A percentile compares a stretch with the other conserved stretches of the same genome.
Conservation (phyloP, 2,113 vertebrate species). For the Podarcis cretensis region DNA sequence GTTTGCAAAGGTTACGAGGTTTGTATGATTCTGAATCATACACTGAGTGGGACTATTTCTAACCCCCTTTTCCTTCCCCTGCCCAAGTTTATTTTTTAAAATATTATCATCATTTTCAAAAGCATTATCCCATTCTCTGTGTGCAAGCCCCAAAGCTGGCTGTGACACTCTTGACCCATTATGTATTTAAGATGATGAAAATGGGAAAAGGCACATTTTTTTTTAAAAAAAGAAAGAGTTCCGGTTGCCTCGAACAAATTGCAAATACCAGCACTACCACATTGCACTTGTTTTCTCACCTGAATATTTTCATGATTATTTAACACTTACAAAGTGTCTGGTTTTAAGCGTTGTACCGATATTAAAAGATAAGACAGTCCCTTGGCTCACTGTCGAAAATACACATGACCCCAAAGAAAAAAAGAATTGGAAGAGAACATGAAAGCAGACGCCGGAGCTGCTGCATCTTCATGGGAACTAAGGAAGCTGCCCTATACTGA, state of each 20-base stretch:
- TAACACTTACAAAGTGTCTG: neutral
- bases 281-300: neutral
- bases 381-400: neutral
- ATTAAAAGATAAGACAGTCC: neutral
- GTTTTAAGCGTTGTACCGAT: neutral
- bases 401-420: neutral
- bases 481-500: no score
- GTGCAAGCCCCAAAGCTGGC: neutral
- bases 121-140: neutral
- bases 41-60: neutral
- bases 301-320: neutral
- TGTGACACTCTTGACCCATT: neutral
- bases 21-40: neutral
- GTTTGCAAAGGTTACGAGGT: neutral
- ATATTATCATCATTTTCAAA: neutral
- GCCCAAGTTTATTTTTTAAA: neutral
- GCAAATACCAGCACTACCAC: no score
- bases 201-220: neutral
- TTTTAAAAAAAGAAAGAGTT: neutral
- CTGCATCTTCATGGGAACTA: neutral
- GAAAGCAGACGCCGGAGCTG: neutral
- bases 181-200: neutral
- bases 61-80: neutral
- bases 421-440: neutral
- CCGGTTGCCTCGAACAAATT: neutral